These are phyloP conservation scores for Druceiella hillmani DNA, from an alignment of 2,888 invertebrate genomes.

Conservation along the genomic window DNA sequence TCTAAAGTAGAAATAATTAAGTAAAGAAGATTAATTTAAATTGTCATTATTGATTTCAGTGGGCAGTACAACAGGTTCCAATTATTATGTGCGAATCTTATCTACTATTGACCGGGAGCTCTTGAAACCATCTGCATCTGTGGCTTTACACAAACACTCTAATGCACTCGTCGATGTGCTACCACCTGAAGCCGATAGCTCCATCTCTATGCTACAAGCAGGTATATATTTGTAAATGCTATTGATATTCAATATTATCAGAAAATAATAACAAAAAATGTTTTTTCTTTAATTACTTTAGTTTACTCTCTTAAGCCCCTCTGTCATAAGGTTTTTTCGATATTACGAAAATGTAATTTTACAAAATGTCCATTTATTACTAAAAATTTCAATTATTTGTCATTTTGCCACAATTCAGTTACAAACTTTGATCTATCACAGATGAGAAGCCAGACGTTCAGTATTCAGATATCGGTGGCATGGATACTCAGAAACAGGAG, in stretches of 20 bases:
- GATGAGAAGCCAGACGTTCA: constrained; percentile 98
- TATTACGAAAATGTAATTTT: no score
- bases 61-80: constrained; percentile 97
- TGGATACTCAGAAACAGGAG: constrained; percentile 99
- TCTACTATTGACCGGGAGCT: constrained; percentile 98
- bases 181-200: constrained; percentile 98
- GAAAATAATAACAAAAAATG: no score
- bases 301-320: no score
- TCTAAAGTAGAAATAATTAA: no score
- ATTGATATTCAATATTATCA: no score
- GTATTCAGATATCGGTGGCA: constrained; percentile 97
- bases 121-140: constrained; percentile 96
- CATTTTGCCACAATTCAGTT: neutral
- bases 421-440: constrained; percentile 24
- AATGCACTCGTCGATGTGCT: constrained; percentile 99
- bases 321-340: no score
- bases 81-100: constrained; percentile 97
- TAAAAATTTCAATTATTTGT: neutral
- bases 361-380: no score
- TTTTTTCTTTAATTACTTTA: no score
- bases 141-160: constrained; percentile 97
- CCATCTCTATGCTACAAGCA: constrained; percentile 96
- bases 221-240: constrained; percentile 45
- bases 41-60: constrained; percentile 45
- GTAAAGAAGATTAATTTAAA: constrained; percentile 1